Percentiles rank a stretch among this genome's conserved stretches.
Evolutionary conservation across 2,113 vertebrate species (phyloP).

Genomic region (Varanus komodoensis): DNA sequence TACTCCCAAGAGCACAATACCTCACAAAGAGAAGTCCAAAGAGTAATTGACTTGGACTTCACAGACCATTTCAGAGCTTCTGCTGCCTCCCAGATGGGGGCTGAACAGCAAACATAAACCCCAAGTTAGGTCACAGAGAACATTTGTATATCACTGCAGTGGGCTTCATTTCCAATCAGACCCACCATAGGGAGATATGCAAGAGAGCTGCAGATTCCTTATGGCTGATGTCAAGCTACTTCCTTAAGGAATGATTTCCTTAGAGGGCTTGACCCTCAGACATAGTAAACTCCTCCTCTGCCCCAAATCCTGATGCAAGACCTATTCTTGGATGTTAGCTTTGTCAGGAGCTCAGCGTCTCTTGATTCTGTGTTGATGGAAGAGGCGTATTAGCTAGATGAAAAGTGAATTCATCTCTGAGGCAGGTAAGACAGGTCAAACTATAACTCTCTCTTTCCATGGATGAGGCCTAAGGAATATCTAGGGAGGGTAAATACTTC

Average conservation of each 20-base stretch:
- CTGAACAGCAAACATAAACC: too few species aligned
- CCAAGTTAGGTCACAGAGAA: not conserved
- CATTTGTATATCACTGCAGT: not conserved
- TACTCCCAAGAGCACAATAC: too few species aligned
- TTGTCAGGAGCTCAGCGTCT: too few species aligned
- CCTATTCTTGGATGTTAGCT: not conserved
- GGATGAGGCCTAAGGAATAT: too few species aligned
- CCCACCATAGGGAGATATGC: not conserved
- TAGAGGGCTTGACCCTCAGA: not conserved
- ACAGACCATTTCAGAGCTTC: too few species aligned
- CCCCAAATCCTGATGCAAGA: not conserved
- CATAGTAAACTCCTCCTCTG: not conserved
- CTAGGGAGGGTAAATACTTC: too few species aligned
- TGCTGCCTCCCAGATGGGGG: too few species aligned
- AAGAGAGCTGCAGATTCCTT: not conserved
- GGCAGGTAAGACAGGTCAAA: too few species aligned
- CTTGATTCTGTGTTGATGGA: too few species aligned
- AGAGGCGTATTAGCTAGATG: too few species aligned
- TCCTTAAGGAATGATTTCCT: not conserved
- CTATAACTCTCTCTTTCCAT: too few species aligned
- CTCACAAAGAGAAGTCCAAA: not conserved
- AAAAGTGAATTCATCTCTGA: too few species aligned
- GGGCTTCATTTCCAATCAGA: not conserved
- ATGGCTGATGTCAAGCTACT: not conserved
- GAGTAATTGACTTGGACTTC: not conserved